Base-by-base conservation (phyloP, 2,113 vertebrate species). In the Neogale vison region DNA sequence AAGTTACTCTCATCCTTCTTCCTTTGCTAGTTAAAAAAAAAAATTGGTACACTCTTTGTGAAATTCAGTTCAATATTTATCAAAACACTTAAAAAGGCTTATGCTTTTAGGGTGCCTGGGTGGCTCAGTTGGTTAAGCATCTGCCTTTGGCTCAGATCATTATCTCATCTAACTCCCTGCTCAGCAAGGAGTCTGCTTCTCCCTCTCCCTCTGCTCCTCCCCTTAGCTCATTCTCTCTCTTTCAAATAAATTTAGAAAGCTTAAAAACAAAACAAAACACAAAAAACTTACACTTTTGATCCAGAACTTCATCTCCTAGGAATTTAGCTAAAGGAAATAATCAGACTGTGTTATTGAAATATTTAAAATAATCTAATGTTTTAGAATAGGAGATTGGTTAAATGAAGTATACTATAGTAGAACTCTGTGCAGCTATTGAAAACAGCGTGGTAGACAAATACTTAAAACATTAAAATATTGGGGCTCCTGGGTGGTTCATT, bases 351-450 rank as follows among this genome's bases (percentile, higher is more conserved):
- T 92, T 79, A 67, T 23, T 92, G 17, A 79, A 88, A 77, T 94
- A 92, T 74, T 94, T 42, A 72, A 96, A 92, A 77, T 52, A 85
- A 76, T 93, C 26, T 95, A 93, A 24, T 92, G 34, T 94, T 89
- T 96, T 93, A 90, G 18, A 77, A 12, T 80, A 81, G 34, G 12
- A 14, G 34, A 74, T 57, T 90, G 39, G 50, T 77, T 93, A 77
- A 86, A 65, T 88, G 71, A 84, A 65, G 12, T 55, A 77, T 47
- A 59, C 59, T 88, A 45, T 61, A 34, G 86, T 90, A n/a, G n/a
- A 87, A 69, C 90, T 88, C 74, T 88, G 13, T 87, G 15, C 50
- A 34, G 26, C 47, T 34, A 9, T 93, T 87, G 10, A 79, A 52
- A 52, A 79, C 42, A 12, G 7, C 15, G 3, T 45, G 12, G 24